Evolutionary conservation across 2,797 vertebrate species (phyloP).

Genomic region (Catharus ustulatus): DNA sequence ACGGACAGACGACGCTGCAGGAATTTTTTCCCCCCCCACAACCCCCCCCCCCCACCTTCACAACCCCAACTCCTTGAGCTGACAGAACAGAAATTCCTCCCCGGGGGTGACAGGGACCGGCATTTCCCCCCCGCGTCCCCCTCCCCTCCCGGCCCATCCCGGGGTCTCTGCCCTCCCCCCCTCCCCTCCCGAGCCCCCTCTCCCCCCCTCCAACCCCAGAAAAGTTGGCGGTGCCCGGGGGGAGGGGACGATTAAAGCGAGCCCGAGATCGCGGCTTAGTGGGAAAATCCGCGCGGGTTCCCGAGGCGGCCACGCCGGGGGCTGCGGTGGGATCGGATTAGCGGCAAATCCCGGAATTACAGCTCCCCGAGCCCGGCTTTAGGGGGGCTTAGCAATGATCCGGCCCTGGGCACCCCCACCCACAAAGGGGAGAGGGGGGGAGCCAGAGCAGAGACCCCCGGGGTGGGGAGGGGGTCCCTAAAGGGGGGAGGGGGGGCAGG

Average conservation of each 20-base stretch:
- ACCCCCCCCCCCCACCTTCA: accelerated
- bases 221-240: too few species aligned
- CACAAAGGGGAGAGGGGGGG: too few species aligned
- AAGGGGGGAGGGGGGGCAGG: accelerated
- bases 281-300: constrained; percentile 24
- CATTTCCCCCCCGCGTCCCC: too few species aligned
- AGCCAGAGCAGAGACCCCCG: too few species aligned
- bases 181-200: neutral
- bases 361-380: constrained; percentile 57
- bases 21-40: accelerated
- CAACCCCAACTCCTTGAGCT: accelerated
- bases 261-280: constrained; percentile 37
- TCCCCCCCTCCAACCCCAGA: neutral
- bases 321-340: constrained; percentile 66
- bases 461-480: neutral
- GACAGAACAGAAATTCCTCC: accelerated
- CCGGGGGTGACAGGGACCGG: neutral
- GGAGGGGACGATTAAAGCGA: neutral
- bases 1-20: neutral
- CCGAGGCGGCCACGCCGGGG: constrained; percentile 39
- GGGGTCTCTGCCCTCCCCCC: neutral
- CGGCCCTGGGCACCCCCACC: neutral
- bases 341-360: constrained; percentile 67
- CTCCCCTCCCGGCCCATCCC: neutral
- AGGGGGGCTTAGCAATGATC: constrained; percentile 58